These are phyloP conservation scores for Ariopsis seemanni DNA, from an alignment of 2,113 vertebrate species.

Conservation along the genomic window DNA sequence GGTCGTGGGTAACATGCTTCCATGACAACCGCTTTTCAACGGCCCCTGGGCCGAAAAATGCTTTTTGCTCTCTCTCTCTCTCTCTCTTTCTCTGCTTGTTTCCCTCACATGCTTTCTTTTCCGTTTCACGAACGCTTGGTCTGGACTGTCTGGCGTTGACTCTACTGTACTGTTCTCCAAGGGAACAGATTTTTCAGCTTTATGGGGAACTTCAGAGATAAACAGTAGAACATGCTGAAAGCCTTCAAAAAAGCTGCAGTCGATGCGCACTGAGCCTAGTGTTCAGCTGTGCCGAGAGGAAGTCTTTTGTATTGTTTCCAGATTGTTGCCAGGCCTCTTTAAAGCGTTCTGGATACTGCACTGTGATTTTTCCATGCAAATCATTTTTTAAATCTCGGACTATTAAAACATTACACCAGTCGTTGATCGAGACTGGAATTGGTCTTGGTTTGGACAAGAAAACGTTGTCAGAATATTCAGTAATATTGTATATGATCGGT, in stretches of 20 bases:
- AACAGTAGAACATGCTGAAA: constrained; percentile 34
- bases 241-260: constrained; percentile 7
- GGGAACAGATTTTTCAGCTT: constrained; percentile 32
- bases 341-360: not conserved
- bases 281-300: constrained; percentile 20
- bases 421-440: not conserved
- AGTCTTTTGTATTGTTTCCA: constrained; percentile 27
- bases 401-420: not conserved
- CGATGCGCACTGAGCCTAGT: constrained; percentile 20
- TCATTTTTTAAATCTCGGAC: not conserved
- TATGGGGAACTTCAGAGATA: constrained; percentile 28
- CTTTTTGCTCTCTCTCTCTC: constrained; percentile 68
- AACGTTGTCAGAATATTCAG: not conserved
- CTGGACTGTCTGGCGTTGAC: constrained; percentile 34
- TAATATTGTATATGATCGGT: not conserved
- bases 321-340: constrained; percentile 19
- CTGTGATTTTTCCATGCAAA: not conserved
- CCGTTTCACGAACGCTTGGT: constrained; percentile 35
- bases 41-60: constrained; percentile 80
- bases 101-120: constrained; percentile 38
- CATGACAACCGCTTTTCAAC: constrained; percentile 85
- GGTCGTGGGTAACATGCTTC: constrained; percentile 89
- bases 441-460: not conserved
- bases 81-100: constrained; percentile 75
- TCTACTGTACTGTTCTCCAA: constrained; percentile 34